Conservation (phyloP, 1,140 invertebrate species). For the Brachionus angularis region DNA sequence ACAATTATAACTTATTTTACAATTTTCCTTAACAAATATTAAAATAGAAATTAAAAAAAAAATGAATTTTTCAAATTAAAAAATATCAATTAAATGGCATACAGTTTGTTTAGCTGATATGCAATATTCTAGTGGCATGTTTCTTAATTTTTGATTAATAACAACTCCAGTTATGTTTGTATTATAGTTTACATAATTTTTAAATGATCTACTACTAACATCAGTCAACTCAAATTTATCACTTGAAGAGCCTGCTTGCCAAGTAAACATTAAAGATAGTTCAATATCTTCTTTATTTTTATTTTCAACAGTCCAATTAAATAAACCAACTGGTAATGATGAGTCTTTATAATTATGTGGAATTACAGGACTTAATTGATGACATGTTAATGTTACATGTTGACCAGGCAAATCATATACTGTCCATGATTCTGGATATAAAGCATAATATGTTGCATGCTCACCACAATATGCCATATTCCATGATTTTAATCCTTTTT, state of each 20-base stretch:
- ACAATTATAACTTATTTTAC: slow-evolving; percentile 2
- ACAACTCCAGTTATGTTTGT: slow-evolving; percentile 37
- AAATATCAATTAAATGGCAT: slow-evolving; percentile 26
- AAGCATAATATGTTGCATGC: slow-evolving; percentile 73
- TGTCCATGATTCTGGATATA: slow-evolving; percentile 86
- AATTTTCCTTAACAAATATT: slow-evolving; percentile 21
- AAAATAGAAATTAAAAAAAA: no score
- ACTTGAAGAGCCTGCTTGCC: slow-evolving; percentile 62
- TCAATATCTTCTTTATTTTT: slow-evolving; percentile 65
- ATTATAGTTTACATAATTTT: slow-evolving; percentile 59
- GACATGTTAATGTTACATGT: slow-evolving; percentile 71
- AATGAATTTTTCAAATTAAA: no score
- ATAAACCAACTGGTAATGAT: slow-evolving; percentile 77
- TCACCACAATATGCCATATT: slow-evolving; percentile 64
- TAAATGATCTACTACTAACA: slow-evolving; percentile 56
- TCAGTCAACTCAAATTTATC: slow-evolving; percentile 38
- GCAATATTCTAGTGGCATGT: slow-evolving; percentile 56
- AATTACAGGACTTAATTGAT: slow-evolving; percentile 85
- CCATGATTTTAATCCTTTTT: slow-evolving; percentile 66
- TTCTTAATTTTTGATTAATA: slow-evolving; percentile 43
- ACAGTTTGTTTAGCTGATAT: slow-evolving; percentile 51
- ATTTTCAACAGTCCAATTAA: slow-evolving; percentile 78
- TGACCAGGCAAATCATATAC: slow-evolving; percentile 76
- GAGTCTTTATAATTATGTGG: slow-evolving; percentile 72
- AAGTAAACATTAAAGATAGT: slow-evolving; percentile 80